These are phyloP conservation scores for Pocillopora verrucosa DNA, from an alignment of 64 coral and sea anemone species.

Conservation along the genomic window DNA sequence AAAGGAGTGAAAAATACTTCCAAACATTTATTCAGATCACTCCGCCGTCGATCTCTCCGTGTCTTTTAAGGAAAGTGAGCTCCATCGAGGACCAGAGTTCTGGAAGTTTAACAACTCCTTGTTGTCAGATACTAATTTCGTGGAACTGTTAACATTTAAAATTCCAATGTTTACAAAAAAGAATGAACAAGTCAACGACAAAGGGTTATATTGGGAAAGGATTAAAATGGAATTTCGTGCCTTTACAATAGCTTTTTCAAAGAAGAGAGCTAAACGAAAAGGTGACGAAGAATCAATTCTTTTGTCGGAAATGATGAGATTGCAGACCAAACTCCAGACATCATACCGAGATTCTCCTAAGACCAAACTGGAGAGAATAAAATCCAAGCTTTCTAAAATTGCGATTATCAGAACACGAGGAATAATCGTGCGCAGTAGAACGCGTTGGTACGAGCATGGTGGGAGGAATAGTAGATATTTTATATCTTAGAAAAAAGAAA, in stretches of 20 bases:
- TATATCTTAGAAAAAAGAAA: no score
- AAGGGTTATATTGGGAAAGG: no score
- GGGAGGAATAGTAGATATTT: no score
- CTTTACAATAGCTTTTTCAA: no score
- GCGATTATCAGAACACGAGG: no score
- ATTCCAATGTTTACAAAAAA: no score
- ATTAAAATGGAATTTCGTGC: no score
- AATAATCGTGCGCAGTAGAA: no score
- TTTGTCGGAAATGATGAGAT: neutral
- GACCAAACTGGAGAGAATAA: neutral
- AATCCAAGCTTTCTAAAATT: neutral
- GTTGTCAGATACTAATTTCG: neutral
- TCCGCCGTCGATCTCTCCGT: conserved; percentile 3
- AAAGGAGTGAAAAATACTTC: conserved; percentile 4
- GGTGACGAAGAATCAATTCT: neutral
- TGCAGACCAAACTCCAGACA: neutral
- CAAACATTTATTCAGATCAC: conserved; percentile 25
- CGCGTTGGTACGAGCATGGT: no score
- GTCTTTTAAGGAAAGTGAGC: conserved; percentile 1
- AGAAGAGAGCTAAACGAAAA: no score
- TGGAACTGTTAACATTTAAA: neutral
- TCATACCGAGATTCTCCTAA: neutral
- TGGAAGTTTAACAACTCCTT: neutral
- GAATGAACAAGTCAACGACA: no score
- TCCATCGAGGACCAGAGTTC: neutral